phyloP scores from a whole-genome alignment of 2,797 vertebrate species.

The Syndactyla subalaris region DNA sequence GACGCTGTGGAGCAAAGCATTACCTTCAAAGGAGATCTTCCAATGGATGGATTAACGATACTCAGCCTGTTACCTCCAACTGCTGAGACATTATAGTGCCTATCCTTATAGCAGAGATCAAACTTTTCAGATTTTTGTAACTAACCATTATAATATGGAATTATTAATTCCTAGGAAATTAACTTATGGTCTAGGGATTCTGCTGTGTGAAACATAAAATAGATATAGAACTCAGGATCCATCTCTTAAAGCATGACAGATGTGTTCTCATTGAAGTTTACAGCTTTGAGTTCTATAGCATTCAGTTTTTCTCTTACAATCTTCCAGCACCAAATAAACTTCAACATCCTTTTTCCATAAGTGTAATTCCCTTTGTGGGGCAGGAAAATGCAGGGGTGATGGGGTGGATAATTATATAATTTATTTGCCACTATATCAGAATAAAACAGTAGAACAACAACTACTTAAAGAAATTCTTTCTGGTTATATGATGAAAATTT shows the following conservation, averaged over 20 bases:
- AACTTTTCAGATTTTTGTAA: not conserved
- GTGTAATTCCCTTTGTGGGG: not conserved
- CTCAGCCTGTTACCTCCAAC: fast-evolving
- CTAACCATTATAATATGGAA: not conserved
- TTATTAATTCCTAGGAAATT: not conserved
- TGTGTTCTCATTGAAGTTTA: not conserved
- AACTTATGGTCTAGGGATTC: not conserved
- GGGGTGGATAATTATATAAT: not conserved
- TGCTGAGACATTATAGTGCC: not conserved
- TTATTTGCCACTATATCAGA: not conserved
- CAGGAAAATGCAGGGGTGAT: not conserved
- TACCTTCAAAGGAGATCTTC: not conserved
- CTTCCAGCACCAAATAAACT: not conserved
- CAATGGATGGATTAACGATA: not conserved
- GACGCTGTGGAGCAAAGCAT: not conserved
- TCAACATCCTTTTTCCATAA: not conserved
- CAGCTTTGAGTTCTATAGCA: not conserved
- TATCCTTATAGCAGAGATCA: not conserved
- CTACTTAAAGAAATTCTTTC: not conserved
- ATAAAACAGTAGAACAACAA: not conserved
- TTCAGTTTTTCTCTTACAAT: not conserved
- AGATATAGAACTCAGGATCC: not conserved
- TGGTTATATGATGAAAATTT: not conserved
- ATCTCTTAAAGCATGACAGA: not conserved
- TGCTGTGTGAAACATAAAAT: no score